Percentiles rank a stretch among this genome's conserved stretches.
phyloP scores from a whole-genome alignment of 2,113 vertebrate species.

The Tachuris rubrigastra region DNA sequence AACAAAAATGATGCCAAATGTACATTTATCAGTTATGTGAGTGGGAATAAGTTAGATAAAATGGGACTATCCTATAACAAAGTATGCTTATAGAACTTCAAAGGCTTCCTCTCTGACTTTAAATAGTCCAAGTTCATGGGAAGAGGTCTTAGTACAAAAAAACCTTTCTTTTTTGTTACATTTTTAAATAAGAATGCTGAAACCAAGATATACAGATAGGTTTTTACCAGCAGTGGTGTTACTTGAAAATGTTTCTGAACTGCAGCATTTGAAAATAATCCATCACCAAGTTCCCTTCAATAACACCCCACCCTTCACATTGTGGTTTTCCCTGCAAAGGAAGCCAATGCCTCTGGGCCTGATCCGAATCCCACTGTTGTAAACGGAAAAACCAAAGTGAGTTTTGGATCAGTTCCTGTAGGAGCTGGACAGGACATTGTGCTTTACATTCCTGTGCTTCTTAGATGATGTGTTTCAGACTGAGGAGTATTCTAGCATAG shows the following conservation, averaged over 20 bases:
- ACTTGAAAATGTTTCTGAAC: constrained; percentile 5
- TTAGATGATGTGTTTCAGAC: not conserved
- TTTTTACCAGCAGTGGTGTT: not conserved
- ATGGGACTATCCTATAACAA: not conserved
- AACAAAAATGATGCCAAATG: not conserved
- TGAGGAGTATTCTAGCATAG: not conserved
- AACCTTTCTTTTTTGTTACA: not conserved
- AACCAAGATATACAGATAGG: not conserved
- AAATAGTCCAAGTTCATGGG: not conserved
- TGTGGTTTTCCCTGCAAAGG: constrained; percentile 19
- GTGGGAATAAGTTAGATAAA: not conserved
- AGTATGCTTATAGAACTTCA: not conserved
- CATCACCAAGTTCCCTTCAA: not conserved
- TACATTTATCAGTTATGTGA: not conserved
- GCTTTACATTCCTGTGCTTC: not conserved
- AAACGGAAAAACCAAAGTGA: constrained; percentile 46
- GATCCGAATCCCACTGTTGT: not conserved
- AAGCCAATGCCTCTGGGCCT: not conserved
- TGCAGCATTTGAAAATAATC: constrained; percentile 12
- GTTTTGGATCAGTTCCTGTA: constrained; percentile 1
- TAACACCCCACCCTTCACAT: constrained; percentile 16
- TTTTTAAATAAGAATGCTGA: not conserved
- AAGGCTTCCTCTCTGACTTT: not conserved
- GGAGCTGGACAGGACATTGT: not conserved
- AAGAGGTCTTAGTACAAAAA: not conserved